Evolutionary conservation across 2,113 vertebrate species (phyloP), one percentile per base, ranked within the genome.

Genomic region (Lasiurus cinereus): DNA sequence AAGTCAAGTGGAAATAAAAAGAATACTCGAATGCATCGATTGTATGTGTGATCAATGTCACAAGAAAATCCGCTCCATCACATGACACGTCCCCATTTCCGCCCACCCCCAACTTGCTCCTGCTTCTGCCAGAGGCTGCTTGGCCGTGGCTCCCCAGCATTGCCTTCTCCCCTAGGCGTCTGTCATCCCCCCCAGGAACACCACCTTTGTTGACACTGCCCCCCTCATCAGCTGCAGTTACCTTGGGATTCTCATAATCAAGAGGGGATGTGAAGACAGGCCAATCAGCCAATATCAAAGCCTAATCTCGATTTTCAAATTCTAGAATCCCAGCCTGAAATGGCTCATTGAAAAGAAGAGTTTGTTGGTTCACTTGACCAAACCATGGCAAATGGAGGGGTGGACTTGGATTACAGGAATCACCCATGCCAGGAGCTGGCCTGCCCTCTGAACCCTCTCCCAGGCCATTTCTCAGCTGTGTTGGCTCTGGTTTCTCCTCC

Each of bases 1-100:
- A 90, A 95, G 78, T 88, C 80, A 83, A 83, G 62, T 84, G 27
- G 82, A 88, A 90, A 91, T 90, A 82, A 80, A 94, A 80, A 76
- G 59, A 88, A 83, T 22, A 12, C 83, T 31, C 18, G 76, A 50
- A 33, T 67, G 15, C 50, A 92, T 88, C 2, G 39, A 90, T 88
- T n/a, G 5, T 9, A 8, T 5, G 9, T 52, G 48, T 78, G 73
- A 93, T 56, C 67, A 21, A 94, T 92, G 74, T 91, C 64, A n/a
- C 85, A 87, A 50, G 24, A 59, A 90, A 92, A 39, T 72, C 79
- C 62, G 76, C 52, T 46, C 82, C 11, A 0, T 62, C 29, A 29
- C 6, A 31, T 13, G 84, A 36, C 54, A 6, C 0, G 48, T 62
- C 8, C 31, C 72, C 50, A 39, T 12, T 33, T 11, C 90, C 12